These are phyloP conservation scores for Eupithecia subumbrata DNA, from an alignment of 2,888 invertebrate genomes.

Conservation along the genomic window DNA sequence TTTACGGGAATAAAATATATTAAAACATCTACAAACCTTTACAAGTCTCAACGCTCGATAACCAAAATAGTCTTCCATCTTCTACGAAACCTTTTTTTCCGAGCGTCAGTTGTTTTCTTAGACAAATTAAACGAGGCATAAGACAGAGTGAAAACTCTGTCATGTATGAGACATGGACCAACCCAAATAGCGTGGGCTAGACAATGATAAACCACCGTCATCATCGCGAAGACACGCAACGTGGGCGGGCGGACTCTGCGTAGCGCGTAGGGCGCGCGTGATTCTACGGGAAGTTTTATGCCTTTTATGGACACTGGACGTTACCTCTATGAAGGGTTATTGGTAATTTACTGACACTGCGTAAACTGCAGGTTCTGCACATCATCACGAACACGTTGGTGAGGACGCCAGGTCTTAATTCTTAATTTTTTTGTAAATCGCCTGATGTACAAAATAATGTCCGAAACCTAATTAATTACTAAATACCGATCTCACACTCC, in stretches of 20 bases:
- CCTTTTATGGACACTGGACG: constrained; percentile 50
- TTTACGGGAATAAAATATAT: not conserved
- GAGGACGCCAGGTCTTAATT: no score
- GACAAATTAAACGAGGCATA: constrained; percentile 16
- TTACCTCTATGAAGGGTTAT: no score
- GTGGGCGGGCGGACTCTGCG: constrained; percentile 43
- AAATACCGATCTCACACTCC: no score
- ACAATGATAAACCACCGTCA: constrained; percentile 74
- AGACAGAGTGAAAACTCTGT: not conserved
- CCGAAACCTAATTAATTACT: no score
- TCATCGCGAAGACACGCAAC: constrained; percentile 41
- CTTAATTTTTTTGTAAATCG: no score
- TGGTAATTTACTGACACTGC: no score
- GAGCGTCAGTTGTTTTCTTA: not conserved
- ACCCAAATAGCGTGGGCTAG: constrained; percentile 60
- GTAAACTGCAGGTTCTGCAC: no score
- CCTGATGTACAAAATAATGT: no score
- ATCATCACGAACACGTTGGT: no score
- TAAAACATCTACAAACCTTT: not conserved
- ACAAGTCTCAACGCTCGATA: not conserved
- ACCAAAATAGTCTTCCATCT: not conserved
- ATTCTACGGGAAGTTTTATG: constrained; percentile 43
- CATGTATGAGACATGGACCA: constrained; percentile 18
- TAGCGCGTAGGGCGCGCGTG: constrained; percentile 33
- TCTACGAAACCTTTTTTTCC: not conserved